phyloP scores from a whole-genome alignment of 2,888 invertebrate species.

The Nematopogon swammerdamellus region DNA sequence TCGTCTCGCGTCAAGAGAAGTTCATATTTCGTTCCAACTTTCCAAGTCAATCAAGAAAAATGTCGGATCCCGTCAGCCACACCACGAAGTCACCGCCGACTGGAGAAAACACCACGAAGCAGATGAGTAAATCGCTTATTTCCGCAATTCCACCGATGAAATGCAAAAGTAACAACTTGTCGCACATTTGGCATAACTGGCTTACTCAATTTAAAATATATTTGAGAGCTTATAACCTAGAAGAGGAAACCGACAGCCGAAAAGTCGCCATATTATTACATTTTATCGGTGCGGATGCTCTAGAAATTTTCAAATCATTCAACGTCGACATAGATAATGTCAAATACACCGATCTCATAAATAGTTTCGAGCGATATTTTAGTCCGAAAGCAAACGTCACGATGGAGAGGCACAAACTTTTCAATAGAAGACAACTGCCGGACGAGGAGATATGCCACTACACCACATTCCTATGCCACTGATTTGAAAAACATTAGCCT shows the following conservation, averaged over 20 bases:
- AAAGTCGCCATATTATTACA: background rate
- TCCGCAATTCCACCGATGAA: background rate
- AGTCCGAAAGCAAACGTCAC: constrained; percentile 9
- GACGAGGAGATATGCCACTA: constrained; percentile 6
- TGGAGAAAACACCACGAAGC: no score
- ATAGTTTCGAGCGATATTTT: constrained; percentile 7
- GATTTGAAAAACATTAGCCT: background rate
- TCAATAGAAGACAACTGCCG: constrained; percentile 6
- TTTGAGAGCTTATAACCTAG: background rate
- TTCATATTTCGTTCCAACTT: no score
- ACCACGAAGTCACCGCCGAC: no score
- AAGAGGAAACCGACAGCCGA: background rate
- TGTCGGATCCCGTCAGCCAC: no score
- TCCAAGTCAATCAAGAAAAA: no score
- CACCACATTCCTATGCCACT: constrained; percentile 4
- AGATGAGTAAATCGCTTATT: background rate
- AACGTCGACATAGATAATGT: constrained; percentile 4
- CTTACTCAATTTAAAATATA: background rate
- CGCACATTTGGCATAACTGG: background rate
- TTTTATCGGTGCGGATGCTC: constrained; percentile 2
- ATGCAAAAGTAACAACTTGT: background rate
- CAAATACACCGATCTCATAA: constrained; percentile 1
- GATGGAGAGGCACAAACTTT: constrained; percentile 10
- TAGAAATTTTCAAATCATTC: constrained; percentile 9
- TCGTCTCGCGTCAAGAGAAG: no score